These are phyloP conservation scores for Empis livida DNA, from an alignment of 2,888 invertebrate species.

Conservation along the genomic window DNA sequence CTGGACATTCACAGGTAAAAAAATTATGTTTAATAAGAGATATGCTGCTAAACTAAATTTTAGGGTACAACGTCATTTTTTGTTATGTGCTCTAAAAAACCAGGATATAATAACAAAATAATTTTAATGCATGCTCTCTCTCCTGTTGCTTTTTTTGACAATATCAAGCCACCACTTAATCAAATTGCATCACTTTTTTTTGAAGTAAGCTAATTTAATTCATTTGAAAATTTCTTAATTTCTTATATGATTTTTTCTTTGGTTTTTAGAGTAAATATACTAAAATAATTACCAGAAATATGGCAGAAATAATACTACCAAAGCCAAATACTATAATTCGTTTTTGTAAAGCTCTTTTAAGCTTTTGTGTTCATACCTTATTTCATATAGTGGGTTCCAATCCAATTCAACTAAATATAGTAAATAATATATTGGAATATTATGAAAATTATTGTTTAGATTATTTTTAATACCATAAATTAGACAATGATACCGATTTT, in stretches of 20 bases:
- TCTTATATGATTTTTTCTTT: neutral
- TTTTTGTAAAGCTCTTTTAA: no score
- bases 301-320: neutral
- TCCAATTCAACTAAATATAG: constrained; percentile 33
- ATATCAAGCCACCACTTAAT: no score
- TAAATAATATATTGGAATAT: constrained; percentile 17
- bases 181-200: no score
- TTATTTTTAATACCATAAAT: constrained; percentile 7
- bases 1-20: constrained; percentile 56
- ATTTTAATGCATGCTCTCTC: constrained; percentile 38
- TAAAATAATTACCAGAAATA: neutral
- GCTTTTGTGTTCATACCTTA: constrained; percentile 25
- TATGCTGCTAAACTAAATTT: no score
- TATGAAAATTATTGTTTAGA: neutral
- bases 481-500: constrained; percentile 45
- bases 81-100: constrained; percentile 35
- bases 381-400: constrained; percentile 39
- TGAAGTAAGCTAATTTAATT: no score
- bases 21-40: no score
- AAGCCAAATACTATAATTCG: neutral
- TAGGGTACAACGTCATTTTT: constrained; percentile 41
- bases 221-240: no score
- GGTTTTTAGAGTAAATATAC: neutral
- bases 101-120: constrained; percentile 42
- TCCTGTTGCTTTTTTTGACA: constrained; percentile 37